Evolutionary conservation across 2,113 vertebrate genomes (phyloP).

Genomic region (Hemichromis elongatus): DNA sequence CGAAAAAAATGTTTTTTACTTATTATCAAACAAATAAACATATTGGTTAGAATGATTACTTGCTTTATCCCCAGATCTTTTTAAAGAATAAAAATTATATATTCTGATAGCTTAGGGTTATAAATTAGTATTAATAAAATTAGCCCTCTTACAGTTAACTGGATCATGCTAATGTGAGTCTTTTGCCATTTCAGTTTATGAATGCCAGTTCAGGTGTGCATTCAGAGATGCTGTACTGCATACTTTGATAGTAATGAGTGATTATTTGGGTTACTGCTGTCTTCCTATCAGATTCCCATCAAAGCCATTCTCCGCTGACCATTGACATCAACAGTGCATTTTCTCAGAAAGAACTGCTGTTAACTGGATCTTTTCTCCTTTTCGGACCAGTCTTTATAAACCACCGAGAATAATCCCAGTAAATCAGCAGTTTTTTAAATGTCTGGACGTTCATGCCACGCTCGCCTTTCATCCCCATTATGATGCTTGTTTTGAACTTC

Average conservation of each 20-base stretch:
- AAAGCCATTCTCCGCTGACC: background rate
- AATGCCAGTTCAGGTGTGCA: background rate
- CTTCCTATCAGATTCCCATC: background rate
- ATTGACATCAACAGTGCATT: background rate
- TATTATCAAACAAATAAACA: background rate
- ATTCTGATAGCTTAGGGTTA: background rate
- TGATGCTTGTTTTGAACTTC: no score
- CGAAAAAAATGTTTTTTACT: background rate
- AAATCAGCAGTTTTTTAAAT: no score
- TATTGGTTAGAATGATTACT: background rate
- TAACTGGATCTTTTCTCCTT: background rate
- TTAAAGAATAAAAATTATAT: background rate
- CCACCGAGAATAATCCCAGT: no score
- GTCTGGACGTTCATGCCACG: no score
- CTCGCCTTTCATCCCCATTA: no score
- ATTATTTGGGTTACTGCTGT: background rate
- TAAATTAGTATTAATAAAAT: background rate
- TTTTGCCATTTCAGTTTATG: background rate
- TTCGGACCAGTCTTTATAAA: background rate
- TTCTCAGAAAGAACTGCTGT: background rate
- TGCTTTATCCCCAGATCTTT: background rate
- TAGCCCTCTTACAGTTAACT: background rate
- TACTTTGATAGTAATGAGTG: background rate
- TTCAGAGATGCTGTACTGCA: background rate
- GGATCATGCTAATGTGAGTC: background rate